Base-by-base conservation (phyloP, 1,140 invertebrate species). In the Drosophila ogumai region DNA sequence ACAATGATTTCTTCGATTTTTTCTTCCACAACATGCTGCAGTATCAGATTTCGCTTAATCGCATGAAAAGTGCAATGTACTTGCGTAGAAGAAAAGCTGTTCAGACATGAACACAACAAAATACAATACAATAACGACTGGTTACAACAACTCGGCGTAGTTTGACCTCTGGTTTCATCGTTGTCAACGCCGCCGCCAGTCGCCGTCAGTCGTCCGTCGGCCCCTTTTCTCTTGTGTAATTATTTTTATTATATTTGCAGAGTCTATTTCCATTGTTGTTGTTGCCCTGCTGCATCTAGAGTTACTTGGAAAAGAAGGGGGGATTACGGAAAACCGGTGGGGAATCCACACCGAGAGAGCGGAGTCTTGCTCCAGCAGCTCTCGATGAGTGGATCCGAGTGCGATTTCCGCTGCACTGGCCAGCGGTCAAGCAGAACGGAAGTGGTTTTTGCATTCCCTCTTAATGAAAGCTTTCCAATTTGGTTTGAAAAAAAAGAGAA, bases 1-100 rank as follows among this genome's bases (percentile, higher is more conserved):
- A 32, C 40, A 49, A 15, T 56, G 49, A 46, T 75, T 43, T 34
- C 28, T 19, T 32, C 13, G 40, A 54, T 57, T 55, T 58, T 36
- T 69, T 38, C 55, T 59, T 56, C 44, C 34, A n/a, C 34, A 38
- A 64, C 58, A 68, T 15, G 50, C 50, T 52, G 41, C 57, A 64
- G 72, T 78, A 84, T 88, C 84, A 77, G 67, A 87, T 84, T 87
- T 88, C 82, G 82, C 82, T 82, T 80, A 87, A 88, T 87, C 80
- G 84, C 84, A 80, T 80, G 61, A 68, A 87, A 88, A 87, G 76
- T 87, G 85, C 80, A 87, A 73, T 80, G 82, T 74, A 72, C 75
- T 57, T 76, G 67, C 56, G 46, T 54, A 58, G 47, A 46, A 44
- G 44, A 40, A 66, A 60, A 67, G 50, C 44, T 54, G 38, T 40